phyloP scores from a whole-genome alignment of 2,888 invertebrate species.

The Parasteatoda lunata region DNA sequence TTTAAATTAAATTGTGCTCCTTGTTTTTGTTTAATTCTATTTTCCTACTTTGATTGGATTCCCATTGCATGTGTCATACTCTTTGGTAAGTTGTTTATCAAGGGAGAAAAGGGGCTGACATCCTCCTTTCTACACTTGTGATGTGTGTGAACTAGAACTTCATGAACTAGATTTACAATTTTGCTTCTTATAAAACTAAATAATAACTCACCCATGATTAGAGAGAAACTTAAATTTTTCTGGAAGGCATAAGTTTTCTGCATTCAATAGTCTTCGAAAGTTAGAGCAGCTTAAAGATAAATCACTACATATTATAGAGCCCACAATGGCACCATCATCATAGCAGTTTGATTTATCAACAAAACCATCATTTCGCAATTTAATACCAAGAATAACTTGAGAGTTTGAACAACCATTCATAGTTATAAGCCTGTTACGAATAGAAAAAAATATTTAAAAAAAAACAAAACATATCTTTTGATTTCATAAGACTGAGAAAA shows the following conservation, averaged over 20 bases:
- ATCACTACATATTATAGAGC: neutral
- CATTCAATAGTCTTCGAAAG: neutral
- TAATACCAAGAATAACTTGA: conserved; percentile 9
- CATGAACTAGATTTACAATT: neutral
- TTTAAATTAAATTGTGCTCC: no score
- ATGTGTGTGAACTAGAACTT: no score
- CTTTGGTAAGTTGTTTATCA: no score
- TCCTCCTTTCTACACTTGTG: no score
- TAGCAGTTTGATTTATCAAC: neutral
- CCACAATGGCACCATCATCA: conserved; percentile 5
- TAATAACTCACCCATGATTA: neutral
- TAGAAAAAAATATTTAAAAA: no score
- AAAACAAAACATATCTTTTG: no score
- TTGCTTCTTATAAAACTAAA: neutral
- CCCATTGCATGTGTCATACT: no score
- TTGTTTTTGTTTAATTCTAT: no score
- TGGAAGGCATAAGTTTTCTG: neutral
- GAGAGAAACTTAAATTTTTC: neutral
- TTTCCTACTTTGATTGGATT: no score
- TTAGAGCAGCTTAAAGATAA: neutral
- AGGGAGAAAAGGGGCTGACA: no score
- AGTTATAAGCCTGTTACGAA: neutral
- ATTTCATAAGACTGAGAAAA: no score
- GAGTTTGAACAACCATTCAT: conserved; percentile 7
- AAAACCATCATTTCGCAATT: conserved; percentile 20